Evolutionary conservation across 1,140 invertebrate genomes (phyloP).

Genomic region (Thaumatotibia leucotreta): DNA sequence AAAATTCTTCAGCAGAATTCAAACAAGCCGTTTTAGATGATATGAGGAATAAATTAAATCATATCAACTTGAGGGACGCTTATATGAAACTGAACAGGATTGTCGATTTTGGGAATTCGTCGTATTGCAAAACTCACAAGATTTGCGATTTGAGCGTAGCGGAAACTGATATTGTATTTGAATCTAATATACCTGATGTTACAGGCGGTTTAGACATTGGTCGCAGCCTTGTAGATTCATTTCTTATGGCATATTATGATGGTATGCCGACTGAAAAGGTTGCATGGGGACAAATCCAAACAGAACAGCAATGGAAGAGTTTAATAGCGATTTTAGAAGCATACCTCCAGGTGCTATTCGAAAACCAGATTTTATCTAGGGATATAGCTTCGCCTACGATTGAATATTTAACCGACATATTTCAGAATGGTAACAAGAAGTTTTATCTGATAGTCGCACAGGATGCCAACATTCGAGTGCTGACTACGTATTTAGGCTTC

Average conservation of each 20-base stretch:
- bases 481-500: slow-evolving; percentile 19
- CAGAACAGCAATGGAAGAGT: slow-evolving; percentile 32
- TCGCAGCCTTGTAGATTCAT: slow-evolving; percentile 49
- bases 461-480: neutral
- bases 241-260: slow-evolving; percentile 63
- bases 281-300: slow-evolving; percentile 51
- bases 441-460: slow-evolving; percentile 7
- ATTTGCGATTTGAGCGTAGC: slow-evolving; percentile 42
- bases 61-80: slow-evolving; percentile 36
- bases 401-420: slow-evolving; percentile 37
- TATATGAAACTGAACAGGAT: slow-evolving; percentile 41
- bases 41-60: slow-evolving; percentile 39
- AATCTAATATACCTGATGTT: slow-evolving; percentile 40
- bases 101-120: slow-evolving; percentile 46
- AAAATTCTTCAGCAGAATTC: slow-evolving; percentile 40
- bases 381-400: slow-evolving; percentile 49
- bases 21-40: slow-evolving; percentile 36
- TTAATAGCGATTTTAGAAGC: slow-evolving; percentile 35
- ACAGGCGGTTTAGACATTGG: slow-evolving; percentile 48
- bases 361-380: slow-evolving; percentile 38
- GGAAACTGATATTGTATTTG: slow-evolving; percentile 30
- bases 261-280: slow-evolving; percentile 40
- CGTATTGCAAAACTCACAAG: slow-evolving; percentile 35
- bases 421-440: slow-evolving; percentile 25
- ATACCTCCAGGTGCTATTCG: slow-evolving; percentile 52